A percentile compares a stretch with the other conserved stretches of the same genome.
Evolutionary conservation across 2,797 vertebrate genomes (phyloP).

Genomic region (Pangasius krempfi): DNA sequence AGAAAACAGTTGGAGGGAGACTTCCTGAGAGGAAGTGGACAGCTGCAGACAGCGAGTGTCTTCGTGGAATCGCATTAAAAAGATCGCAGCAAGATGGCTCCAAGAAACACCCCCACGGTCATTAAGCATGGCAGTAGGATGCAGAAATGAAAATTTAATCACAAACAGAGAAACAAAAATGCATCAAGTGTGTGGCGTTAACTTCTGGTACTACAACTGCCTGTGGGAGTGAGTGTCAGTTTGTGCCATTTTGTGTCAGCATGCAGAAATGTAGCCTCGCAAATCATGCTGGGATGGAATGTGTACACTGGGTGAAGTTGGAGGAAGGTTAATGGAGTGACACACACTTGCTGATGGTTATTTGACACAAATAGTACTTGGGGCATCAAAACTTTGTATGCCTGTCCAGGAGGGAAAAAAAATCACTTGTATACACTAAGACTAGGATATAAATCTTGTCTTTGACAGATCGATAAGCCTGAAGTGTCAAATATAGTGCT

Average conservation of each 20-base stretch:
- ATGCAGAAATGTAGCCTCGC: constrained; percentile 40
- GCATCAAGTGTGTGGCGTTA: constrained; percentile 28
- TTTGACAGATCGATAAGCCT: constrained; percentile 63
- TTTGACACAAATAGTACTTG: constrained; percentile 51
- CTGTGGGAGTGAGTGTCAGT: constrained; percentile 48
- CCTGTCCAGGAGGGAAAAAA: constrained; percentile 15
- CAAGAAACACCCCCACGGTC: constrained; percentile 45
- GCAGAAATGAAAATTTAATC: constrained; percentile 52
- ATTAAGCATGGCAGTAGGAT: constrained; percentile 50
- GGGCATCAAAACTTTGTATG: constrained; percentile 38
- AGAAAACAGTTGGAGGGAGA: constrained; percentile 12
- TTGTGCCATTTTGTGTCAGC: constrained; percentile 49
- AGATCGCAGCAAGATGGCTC: constrained; percentile 50
- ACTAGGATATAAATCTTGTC: constrained; percentile 63
- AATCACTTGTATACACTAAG: constrained; percentile 16
- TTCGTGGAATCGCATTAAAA: constrained; percentile 59
- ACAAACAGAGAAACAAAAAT: constrained; percentile 26
- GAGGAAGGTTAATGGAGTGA: constrained; percentile 62
- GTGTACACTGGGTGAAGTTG: constrained; percentile 46
- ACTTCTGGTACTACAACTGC: constrained; percentile 23
- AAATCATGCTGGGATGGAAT: constrained; percentile 46
- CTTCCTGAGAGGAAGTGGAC: constrained; percentile 50
- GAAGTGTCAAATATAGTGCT: constrained; percentile 61
- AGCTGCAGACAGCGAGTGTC: constrained; percentile 54
- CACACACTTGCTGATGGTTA: constrained; percentile 46